These are phyloP conservation scores for Drosophila basisetae DNA, from an alignment of 2,888 invertebrate species.

Conservation along the genomic window DNA sequence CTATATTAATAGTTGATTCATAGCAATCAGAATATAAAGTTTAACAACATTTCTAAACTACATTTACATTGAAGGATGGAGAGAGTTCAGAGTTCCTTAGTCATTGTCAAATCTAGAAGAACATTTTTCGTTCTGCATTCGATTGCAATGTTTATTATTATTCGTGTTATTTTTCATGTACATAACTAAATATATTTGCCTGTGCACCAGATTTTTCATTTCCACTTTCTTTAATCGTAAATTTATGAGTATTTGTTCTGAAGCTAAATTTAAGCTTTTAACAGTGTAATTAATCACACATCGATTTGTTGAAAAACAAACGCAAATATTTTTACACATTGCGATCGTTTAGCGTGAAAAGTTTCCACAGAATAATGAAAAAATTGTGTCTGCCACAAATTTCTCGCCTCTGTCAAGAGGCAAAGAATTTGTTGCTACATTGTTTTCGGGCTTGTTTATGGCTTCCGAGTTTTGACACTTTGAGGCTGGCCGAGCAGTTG, in stretches of 20 bases:
- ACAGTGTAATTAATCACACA: constrained; percentile 25
- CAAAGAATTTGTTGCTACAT: constrained; percentile 22
- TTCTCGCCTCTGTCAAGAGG: constrained; percentile 39
- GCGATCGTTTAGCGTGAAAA: neutral
- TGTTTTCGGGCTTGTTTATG: constrained; percentile 45
- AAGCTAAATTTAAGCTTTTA: constrained; percentile 6
- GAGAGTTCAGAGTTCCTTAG: neutral
- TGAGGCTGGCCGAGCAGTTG: constrained; percentile 36
- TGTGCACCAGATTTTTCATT: neutral
- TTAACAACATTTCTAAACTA: neutral
- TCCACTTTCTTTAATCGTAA: neutral
- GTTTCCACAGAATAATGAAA: neutral
- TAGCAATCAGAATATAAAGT: neutral
- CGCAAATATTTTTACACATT: constrained; percentile 8
- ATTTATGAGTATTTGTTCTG: neutral
- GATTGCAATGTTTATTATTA: neutral
- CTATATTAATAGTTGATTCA: neutral
- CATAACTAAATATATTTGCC: neutral
- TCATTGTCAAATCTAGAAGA: neutral
- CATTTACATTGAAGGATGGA: neutral
- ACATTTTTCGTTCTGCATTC: neutral
- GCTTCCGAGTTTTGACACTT: constrained; percentile 57
- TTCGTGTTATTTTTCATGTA: neutral
- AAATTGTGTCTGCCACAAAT: constrained; percentile 7
- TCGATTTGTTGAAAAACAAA: constrained; percentile 21